Base-by-base conservation (phyloP, 2,113 vertebrate genomes). In the Myotis lucifugus region DNA sequence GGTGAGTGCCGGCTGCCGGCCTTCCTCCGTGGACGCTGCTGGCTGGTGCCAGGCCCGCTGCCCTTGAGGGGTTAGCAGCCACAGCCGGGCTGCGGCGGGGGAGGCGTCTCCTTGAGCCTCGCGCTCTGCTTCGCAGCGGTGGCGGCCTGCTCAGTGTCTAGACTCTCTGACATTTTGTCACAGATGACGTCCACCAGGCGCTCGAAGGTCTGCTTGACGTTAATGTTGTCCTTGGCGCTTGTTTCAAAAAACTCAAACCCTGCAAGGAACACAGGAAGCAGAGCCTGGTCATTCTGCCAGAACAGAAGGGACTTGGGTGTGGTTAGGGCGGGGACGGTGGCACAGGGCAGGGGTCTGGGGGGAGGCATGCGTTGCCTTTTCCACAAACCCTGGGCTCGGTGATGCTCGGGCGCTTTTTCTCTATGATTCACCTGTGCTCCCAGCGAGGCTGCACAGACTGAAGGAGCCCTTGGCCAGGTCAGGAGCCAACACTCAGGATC, bases 161-260 rank as follows among this genome's bases (percentile, higher is more conserved):
- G 94, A 87, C 99, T 99, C 98, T 99, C 99, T 0, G 99, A 99
- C 99, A 99, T 99, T 98, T 99, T 99, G 98, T 99, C 99, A 4
- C 99, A 99, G 98, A 99, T 99, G 97, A 99, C 99, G 97, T 99
- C 99, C 82, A 99, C 99, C 0, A 99, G 99, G 70, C 98, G 98
- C 96, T 99, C 99, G 72, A 99, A 99, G 0, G 99, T 99, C 98
- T 99, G 99, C 99, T 99, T 99, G 97, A 99, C 99, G 1, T 99
- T 99, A 96, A 99, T 96, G 98, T 99, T 99, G 98, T 99, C 99
- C 98, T 99, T 99, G 97, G 99, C 99, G 76, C 99, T 99, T 82
- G 99, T 99, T 98, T 99, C 99, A 89, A 99, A 99, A 98, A 99
- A 99, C 96, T 99, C 99, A 97, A 99, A 99, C 78, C 99, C 99